phyloP scores from a whole-genome alignment of 2,113 vertebrate genomes.

The Antennarius striatus region DNA sequence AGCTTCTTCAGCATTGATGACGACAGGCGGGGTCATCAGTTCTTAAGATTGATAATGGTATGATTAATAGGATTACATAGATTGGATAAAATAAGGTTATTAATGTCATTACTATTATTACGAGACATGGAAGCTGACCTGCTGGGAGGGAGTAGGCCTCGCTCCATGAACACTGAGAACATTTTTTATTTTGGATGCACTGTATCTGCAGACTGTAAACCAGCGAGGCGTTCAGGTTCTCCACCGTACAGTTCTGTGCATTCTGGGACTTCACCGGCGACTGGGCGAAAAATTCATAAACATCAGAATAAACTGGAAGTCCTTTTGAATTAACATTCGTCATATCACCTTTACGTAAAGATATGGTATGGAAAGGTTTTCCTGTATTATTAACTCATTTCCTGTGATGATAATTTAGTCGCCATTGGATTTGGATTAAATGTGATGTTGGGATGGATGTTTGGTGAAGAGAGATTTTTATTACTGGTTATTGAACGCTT shows the following conservation, averaged over 20 bases:
- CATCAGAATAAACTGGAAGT: background rate
- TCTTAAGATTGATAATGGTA: conserved; percentile 49
- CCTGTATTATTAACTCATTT: too few species aligned
- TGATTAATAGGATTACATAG: background rate
- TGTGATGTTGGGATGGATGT: too few species aligned
- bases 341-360: too few species aligned
- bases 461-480: too few species aligned
- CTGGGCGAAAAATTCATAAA: conserved; percentile 13
- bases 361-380: too few species aligned
- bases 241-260: background rate
- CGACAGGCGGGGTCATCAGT: conserved; percentile 54
- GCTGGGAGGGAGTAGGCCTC: conserved; percentile 47
- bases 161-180: conserved; percentile 65
- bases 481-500: background rate
- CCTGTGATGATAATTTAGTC: too few species aligned
- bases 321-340: too few species aligned
- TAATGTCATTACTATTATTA: background rate
- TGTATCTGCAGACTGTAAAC: conserved; percentile 62
- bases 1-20: conserved; percentile 13
- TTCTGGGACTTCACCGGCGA: conserved; percentile 2
- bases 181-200: conserved; percentile 38
- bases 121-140: conserved; percentile 44
- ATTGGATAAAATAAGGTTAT: too few species aligned
- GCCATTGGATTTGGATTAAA: too few species aligned
- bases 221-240: conserved; percentile 51